A percentile compares a stretch with the other conserved stretches of the same genome.
Conservation (phyloP, 1,140 invertebrate species). For the Apis cerana region DNA sequence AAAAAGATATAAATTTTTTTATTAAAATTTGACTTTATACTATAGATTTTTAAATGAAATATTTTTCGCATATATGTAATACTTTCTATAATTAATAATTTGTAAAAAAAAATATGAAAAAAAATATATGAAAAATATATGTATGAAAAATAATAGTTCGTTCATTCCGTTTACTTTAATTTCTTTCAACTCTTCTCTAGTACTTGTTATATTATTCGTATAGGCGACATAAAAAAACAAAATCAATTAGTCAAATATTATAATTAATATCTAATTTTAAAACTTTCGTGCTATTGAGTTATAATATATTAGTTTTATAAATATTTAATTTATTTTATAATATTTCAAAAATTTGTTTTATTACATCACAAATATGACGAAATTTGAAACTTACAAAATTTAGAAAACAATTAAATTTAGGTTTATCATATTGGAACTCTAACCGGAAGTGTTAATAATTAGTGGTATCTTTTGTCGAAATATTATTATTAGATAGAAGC, state of each 20-base stretch:
- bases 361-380: neutral
- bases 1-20: too few species aligned
- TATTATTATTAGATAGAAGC: too few species aligned
- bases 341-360: neutral
- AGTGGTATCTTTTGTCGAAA: neutral
- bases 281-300: neutral
- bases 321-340: neutral
- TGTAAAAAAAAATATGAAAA: too few species aligned
- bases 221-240: neutral
- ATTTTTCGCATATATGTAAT: too few species aligned
- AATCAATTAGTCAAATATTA: neutral
- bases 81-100: too few species aligned
- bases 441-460: conserved; percentile 9
- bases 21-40: too few species aligned
- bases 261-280: neutral
- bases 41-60: too few species aligned
- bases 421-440: neutral
- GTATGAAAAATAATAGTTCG: too few species aligned
- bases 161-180: neutral
- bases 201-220: neutral
- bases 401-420: neutral
- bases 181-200: neutral
- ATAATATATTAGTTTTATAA: neutral
- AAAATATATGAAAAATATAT: too few species aligned
- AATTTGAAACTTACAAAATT: neutral